A percentile compares a stretch with the other conserved stretches of the same genome.
phyloP scores from a whole-genome alignment of 2,797 vertebrate genomes.

The Thripadectes ignobilis region DNA sequence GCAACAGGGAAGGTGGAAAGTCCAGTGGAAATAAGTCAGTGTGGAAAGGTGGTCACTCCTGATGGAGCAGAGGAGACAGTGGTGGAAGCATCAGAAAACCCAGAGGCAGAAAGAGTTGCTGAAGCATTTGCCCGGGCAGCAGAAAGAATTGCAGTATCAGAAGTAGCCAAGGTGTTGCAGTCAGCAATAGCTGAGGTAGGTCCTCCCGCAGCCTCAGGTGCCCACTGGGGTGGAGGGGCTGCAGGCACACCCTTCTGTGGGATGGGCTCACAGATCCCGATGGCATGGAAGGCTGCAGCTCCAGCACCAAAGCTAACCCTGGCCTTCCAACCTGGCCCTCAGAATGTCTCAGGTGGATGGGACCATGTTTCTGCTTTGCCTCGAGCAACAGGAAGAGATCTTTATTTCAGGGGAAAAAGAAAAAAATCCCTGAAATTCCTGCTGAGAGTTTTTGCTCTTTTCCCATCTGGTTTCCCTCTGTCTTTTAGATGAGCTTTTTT shows the following conservation, averaged over 20 bases:
- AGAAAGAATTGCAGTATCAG: slow-evolving; percentile 23
- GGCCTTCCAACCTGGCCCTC: neutral
- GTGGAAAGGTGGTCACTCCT: neutral
- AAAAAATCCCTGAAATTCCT: neutral
- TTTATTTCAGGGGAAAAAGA: neutral
- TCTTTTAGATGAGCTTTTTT: slow-evolving; percentile 30
- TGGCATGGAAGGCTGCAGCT: neutral
- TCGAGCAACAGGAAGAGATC: neutral
- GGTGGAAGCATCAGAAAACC: neutral
- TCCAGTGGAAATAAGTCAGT: neutral
- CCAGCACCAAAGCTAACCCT: neutral
- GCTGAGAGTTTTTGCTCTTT: slow-evolving; percentile 6
- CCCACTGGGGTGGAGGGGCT: neutral
- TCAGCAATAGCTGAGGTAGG: slow-evolving; percentile 50
- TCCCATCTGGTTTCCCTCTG: slow-evolving; percentile 66
- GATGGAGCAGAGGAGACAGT: fast-evolving
- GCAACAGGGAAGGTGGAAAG: neutral
- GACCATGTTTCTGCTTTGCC: neutral
- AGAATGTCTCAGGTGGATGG: neutral
- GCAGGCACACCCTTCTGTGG: neutral
- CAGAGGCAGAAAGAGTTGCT: neutral
- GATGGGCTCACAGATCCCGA: fast-evolving
- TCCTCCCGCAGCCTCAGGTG: neutral
- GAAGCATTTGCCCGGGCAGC: neutral
- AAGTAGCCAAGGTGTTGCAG: slow-evolving; percentile 37